Percentiles rank a stretch among this genome's conserved stretches.
These are phyloP conservation scores for Paralichthys olivaceus DNA, from an alignment of 2,113 vertebrate species.

Conservation along the genomic window DNA sequence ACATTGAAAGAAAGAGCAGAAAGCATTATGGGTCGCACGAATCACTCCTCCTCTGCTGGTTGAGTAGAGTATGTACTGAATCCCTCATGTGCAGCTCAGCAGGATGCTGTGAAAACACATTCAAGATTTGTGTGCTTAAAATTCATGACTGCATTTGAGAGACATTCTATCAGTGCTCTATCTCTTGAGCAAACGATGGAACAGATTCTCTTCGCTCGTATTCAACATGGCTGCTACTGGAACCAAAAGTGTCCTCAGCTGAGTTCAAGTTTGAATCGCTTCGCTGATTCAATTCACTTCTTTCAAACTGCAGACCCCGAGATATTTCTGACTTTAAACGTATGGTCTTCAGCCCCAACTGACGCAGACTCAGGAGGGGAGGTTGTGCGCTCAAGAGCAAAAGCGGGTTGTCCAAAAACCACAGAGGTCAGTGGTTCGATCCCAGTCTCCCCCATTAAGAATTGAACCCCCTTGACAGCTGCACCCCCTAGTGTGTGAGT, in stretches of 20 bases:
- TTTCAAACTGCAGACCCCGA: too few relatives aligned
- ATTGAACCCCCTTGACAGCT: too few relatives aligned
- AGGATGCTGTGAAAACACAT: background rate
- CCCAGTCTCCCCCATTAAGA: too few relatives aligned
- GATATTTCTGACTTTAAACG: background rate
- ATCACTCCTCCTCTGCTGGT: background rate
- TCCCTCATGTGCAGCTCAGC: background rate
- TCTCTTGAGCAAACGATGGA: background rate
- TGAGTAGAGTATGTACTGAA: background rate
- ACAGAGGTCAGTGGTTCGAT: too few relatives aligned
- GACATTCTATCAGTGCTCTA: background rate
- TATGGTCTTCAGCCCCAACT: background rate
- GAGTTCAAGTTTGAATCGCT: background rate
- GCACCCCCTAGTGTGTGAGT: too few relatives aligned
- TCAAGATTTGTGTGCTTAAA: background rate
- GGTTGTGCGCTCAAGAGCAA: too few relatives aligned
- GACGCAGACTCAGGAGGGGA: too few relatives aligned
- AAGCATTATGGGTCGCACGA: too few relatives aligned
- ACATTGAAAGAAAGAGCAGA: background rate
- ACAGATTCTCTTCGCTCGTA: background rate
- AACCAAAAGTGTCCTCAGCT: background rate
- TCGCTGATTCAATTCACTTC: background rate
- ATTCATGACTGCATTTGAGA: background rate
- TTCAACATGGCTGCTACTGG: background rate
- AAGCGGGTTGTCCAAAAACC: too few relatives aligned